These are phyloP conservation scores for Eilema griseolum DNA, from an alignment of 2,888 invertebrate species.

Conservation along the genomic window DNA sequence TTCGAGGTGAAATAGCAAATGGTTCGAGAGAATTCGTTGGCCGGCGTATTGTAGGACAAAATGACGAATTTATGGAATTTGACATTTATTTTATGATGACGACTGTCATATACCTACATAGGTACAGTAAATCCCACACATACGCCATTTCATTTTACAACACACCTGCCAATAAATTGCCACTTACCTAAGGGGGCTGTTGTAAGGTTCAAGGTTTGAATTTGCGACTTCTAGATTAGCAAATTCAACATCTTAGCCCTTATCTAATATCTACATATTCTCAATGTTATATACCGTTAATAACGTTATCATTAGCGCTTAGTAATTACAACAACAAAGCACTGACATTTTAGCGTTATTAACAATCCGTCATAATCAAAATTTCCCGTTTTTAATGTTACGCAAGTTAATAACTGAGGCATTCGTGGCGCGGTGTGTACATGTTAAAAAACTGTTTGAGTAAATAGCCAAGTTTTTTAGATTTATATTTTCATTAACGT, in stretches of 20 bases:
- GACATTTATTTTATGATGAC: too few species aligned
- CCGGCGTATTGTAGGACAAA: too few species aligned
- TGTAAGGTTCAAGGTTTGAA: too few species aligned
- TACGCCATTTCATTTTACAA: too few species aligned
- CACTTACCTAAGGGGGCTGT: too few species aligned
- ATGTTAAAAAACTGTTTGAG: constrained; percentile 44
- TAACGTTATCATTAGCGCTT: constrained; percentile 11
- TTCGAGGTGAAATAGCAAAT: neutral
- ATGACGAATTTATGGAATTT: too few species aligned
- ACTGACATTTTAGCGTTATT: constrained; percentile 5
- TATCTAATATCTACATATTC: neutral
- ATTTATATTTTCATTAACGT: constrained; percentile 73
- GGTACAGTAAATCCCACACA: too few species aligned
- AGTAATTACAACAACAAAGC: constrained; percentile 8
- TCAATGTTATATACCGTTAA: constrained; percentile 13
- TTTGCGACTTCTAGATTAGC: neutral
- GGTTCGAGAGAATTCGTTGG: too few species aligned
- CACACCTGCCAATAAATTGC: too few species aligned
- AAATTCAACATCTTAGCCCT: neutral
- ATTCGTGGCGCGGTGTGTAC: constrained; percentile 30
- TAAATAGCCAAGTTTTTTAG: constrained; percentile 50
- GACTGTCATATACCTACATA: too few species aligned
- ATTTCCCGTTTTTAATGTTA: constrained; percentile 26
- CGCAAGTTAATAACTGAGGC: constrained; percentile 31
- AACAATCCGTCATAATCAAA: constrained; percentile 24